Evolutionary conservation across 1,140 invertebrate species (phyloP), one percentile per base, ranked within the genome.

Genomic region (Procambarus clarkii): DNA sequence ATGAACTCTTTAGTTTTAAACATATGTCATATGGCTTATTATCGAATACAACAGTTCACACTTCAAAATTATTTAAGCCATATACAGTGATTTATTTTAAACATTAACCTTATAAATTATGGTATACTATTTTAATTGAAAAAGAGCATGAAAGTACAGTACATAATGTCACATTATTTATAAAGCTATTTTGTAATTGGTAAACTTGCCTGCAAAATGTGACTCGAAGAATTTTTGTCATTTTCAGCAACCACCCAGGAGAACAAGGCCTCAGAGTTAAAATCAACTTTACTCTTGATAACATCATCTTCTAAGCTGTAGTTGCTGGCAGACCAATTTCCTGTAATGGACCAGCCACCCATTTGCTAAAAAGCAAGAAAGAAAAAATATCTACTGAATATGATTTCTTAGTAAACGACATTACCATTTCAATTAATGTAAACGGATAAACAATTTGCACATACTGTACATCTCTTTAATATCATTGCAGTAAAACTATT

Each of bases 211-310:
- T 97, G 97, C 93, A 99, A 96, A 84, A 99, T 96, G 94, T 99
- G 97, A 87, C 96, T 96, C 0, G 96, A 97, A 0, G 98, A 99
- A 94, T 99, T 98, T 93, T 97, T 96, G 93, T 99, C 98, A 94
- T 99, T 98, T 94, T 98, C 98, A 7, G 97, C 97, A 0, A 99
- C 98, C 24, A 96, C 97, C 97, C 98, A 98, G 60, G 96, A 96
- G 94, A 99, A 99, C 3, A 99, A 94, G 45, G 98, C 98, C 2
- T 97, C 97, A 94, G 98, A 96, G 94, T 97, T 98, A 94, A 97
- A 98, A 69, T 96, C 95, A 94, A 98, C 98, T 94, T 99, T 98
- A 48, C 98, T 94, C 54, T 96, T 95, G 93, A 98, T 96, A 81
- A 99, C 95, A 2, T 96, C 96, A 3, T 95, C 95, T 93, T 98